Percentiles rank a stretch among this genome's conserved stretches.
Evolutionary conservation across 37 sponge, comb jelly and placozoan genomes (phyloP).

Genomic region (Theonella swinhoei): DNA sequence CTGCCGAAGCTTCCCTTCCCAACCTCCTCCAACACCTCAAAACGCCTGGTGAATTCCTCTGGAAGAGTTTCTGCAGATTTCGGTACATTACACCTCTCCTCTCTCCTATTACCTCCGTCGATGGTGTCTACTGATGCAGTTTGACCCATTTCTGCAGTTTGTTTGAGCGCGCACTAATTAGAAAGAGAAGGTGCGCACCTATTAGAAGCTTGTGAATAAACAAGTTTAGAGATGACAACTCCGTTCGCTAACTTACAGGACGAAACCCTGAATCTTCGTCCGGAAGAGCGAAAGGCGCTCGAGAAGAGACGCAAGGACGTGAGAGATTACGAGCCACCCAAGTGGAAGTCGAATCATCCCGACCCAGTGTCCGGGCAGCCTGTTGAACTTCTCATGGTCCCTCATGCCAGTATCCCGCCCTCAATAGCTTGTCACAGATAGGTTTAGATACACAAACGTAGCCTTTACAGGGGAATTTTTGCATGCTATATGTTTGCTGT

Average conservation of each 20-base stretch:
- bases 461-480: too few species aligned
- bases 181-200: not conserved
- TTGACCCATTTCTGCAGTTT: not conserved
- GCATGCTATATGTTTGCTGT: too few species aligned
- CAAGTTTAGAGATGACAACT: slow-evolving; percentile 8
- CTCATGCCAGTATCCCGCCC: slow-evolving; percentile 73
- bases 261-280: slow-evolving; percentile 1
- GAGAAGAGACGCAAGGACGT: slow-evolving; percentile 54
- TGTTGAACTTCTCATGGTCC: slow-evolving; percentile 50
- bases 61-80: too few species aligned
- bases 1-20: slow-evolving; percentile 82
- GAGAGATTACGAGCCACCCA: slow-evolving; percentile 67
- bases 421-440: not conserved
- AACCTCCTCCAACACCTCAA: slow-evolving; percentile 42
- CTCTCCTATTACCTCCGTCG: not conserved
- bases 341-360: slow-evolving; percentile 35
- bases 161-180: not conserved
- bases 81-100: not conserved
- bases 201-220: not conserved
- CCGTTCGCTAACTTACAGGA: not conserved
- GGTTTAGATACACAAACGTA: too few species aligned
- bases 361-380: slow-evolving; percentile 64
- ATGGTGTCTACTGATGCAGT: not conserved
- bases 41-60: slow-evolving; percentile 47
- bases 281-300: slow-evolving; percentile 54